Conservation (phyloP, 2,888 invertebrate genomes). For the Acholoe squamosa region DNA sequence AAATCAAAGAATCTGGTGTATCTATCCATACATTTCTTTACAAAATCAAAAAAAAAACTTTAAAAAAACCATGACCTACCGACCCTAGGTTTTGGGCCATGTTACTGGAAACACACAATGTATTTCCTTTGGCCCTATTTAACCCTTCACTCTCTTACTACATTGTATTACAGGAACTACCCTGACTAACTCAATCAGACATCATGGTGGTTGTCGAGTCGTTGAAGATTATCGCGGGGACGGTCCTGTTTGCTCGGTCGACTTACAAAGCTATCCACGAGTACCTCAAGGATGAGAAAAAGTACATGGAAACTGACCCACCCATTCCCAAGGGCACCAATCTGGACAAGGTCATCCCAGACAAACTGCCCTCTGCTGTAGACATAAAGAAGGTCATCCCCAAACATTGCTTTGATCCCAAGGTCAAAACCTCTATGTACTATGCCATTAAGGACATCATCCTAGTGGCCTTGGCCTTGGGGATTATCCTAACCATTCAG, state of each 20-base stretch:
- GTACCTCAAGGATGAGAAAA: constrained; percentile 60
- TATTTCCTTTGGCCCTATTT: no score
- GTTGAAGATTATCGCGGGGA: constrained; percentile 67
- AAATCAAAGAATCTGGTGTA: no score
- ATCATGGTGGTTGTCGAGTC: constrained; percentile 69
- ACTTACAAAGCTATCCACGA: constrained; percentile 63
- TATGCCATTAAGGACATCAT: constrained; percentile 76
- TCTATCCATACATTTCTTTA: no score
- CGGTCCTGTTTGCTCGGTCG: constrained; percentile 66
- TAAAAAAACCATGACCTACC: no score
- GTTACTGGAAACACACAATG: no score
- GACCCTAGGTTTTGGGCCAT: no score
- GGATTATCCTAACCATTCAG: constrained; percentile 64
- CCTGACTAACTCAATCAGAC: background rate
- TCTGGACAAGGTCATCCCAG: constrained; percentile 64
- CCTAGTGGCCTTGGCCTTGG: constrained; percentile 71
- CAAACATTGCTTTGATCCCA: constrained; percentile 76
- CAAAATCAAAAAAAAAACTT: no score
- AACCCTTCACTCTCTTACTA: no score
- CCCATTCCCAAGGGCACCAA: background rate
- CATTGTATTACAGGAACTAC: background rate
- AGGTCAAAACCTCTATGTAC: constrained; percentile 74
- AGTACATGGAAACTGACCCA: background rate
- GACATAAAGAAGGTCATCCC: constrained; percentile 79
- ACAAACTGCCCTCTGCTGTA: constrained; percentile 76